Evolutionary conservation across 2,113 vertebrate genomes (phyloP).

Genomic region (Eurypyga helias): DNA sequence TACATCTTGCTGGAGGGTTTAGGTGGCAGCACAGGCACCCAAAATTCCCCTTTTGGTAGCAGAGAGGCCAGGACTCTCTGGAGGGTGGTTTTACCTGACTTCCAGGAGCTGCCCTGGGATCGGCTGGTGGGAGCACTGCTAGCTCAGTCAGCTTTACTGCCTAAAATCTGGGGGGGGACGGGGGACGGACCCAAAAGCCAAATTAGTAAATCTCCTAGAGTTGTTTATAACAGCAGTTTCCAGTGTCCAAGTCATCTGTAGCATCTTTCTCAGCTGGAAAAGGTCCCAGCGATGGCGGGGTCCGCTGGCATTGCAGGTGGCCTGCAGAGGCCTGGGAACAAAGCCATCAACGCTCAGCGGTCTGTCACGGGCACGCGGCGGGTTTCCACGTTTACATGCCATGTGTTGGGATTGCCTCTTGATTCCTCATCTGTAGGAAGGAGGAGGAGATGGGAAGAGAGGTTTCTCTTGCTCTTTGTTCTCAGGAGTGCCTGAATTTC

Average conservation of each 20-base stretch:
- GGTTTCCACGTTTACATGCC: background rate
- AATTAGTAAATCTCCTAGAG: background rate
- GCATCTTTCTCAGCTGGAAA: background rate
- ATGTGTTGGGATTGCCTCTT: fast-evolving
- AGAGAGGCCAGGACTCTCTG: background rate
- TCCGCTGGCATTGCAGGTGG: fast-evolving
- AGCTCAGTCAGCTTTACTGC: background rate
- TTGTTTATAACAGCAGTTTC: background rate
- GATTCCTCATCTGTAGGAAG: background rate
- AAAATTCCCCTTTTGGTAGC: background rate
- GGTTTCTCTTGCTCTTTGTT: background rate
- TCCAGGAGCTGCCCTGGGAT: background rate
- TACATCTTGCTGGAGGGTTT: background rate
- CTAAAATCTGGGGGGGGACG: background rate
- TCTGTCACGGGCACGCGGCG: background rate
- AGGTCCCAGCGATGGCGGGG: fast-evolving
- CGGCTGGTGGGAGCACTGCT: background rate
- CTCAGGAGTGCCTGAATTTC: background rate
- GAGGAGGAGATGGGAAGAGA: background rate
- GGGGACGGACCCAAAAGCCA: background rate
- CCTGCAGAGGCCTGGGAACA: background rate
- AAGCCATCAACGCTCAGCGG: background rate
- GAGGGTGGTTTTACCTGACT: background rate
- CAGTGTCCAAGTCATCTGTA: background rate
- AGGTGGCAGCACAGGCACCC: background rate